Conservation (phyloP, 1,140 invertebrate species). For the Drosophila pruinosa region DNA sequence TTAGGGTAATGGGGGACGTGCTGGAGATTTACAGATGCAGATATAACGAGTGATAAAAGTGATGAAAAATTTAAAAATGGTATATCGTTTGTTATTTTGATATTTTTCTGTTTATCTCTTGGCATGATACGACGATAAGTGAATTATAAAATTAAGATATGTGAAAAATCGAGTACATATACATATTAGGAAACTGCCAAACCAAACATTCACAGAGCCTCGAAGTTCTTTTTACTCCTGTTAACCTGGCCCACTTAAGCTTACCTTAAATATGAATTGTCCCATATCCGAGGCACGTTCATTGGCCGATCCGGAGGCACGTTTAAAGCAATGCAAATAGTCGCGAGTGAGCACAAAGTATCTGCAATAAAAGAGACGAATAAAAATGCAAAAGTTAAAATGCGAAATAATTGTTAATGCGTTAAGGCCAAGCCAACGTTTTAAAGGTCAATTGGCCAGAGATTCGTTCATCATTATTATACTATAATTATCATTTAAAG, state of each 20-base stretch:
- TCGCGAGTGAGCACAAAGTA: conserved; percentile 88
- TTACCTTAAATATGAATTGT: conserved; percentile 88
- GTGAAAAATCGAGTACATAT: no score
- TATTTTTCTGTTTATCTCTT: no score
- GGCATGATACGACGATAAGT: no score
- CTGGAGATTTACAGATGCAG: conserved; percentile 1
- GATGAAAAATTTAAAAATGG: not conserved
- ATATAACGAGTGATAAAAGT: not conserved
- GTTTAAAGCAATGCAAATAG: conserved; percentile 88
- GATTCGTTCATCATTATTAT: conserved; percentile 27
- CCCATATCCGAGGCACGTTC: conserved; percentile 88
- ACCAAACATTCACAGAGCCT: not conserved
- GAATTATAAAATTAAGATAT: no score
- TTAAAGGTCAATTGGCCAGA: conserved; percentile 55
- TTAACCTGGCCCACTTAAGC: conserved; percentile 5
- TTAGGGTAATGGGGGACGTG: not conserved
- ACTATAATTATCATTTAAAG: conserved; percentile 16
- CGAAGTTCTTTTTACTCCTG: not conserved
- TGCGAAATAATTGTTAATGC: conserved; percentile 33
- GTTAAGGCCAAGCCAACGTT: conserved; percentile 18
- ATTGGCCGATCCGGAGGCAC: conserved; percentile 84
- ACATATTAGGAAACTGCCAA: no score
- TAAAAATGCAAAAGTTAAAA: conserved; percentile 6
- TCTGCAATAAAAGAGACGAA: conserved; percentile 56
- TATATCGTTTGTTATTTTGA: not conserved